phyloP scores from a whole-genome alignment of 37 sponge, comb jelly and placozoan species.

The Geodia barretti region DNA sequence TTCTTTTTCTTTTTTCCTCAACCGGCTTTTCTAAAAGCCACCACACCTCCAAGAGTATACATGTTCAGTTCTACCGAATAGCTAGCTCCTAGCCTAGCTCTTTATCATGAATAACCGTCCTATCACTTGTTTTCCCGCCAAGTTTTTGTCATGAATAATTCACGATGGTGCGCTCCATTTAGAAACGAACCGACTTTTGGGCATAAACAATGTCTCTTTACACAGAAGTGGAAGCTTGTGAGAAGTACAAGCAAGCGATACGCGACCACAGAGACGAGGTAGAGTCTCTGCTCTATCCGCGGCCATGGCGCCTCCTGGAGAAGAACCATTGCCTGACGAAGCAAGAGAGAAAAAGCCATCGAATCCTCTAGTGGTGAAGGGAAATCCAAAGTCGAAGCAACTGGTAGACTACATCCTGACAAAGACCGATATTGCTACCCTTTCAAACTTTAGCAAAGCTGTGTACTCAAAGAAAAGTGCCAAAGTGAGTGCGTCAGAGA shows the following conservation, averaged over 20 bases:
- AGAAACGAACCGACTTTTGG: too few relatives aligned
- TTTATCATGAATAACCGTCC: too few relatives aligned
- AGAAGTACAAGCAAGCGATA: background rate
- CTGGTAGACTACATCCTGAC: background rate
- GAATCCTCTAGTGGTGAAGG: background rate
- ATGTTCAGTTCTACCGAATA: background rate
- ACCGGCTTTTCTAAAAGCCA: slow-evolving; percentile 92
- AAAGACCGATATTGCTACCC: background rate
- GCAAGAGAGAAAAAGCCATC: background rate
- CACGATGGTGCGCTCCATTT: too few relatives aligned
- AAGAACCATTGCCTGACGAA: background rate
- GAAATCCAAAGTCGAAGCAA: too few relatives aligned
- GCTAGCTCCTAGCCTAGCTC: too few relatives aligned
- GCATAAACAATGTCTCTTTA: too few relatives aligned
- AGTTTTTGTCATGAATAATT: too few relatives aligned
- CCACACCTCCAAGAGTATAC: slow-evolving; percentile 38
- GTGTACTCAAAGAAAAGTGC: background rate
- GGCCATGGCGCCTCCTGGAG: background rate
- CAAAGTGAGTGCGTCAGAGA: background rate
- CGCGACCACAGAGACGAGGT: background rate
- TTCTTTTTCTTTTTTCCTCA: slow-evolving; percentile 4
- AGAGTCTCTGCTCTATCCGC: background rate
- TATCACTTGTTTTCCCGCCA: too few relatives aligned
- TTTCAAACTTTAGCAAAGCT: background rate
- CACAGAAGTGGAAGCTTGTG: background rate